Evolutionary conservation across 2,797 vertebrate genomes (phyloP).

Genomic region (Pterois miles): DNA sequence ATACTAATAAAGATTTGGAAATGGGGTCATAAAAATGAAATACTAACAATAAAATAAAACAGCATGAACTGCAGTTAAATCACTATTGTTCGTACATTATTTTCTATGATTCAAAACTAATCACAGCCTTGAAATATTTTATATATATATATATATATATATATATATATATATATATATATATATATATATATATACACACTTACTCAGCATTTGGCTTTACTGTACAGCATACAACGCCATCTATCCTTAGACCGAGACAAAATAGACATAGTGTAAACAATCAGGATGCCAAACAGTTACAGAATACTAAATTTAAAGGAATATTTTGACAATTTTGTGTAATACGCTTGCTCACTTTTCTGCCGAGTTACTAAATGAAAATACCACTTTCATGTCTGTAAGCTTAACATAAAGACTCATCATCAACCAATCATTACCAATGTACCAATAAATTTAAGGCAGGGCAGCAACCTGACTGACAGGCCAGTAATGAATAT

Average conservation of each 20-base stretch:
- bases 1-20: neutral
- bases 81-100: neutral
- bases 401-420: neutral
- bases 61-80: conserved; percentile 3
- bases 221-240: no score
- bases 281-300: neutral
- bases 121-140: neutral
- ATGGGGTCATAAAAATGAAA: conserved; percentile 9
- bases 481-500: conserved; percentile 10
- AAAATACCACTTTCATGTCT: neutral
- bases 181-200: no score
- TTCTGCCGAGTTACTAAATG: neutral
- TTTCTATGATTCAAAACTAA: neutral
- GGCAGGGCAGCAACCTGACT: neutral
- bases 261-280: neutral
- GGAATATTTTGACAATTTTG: no score
- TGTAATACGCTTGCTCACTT: neutral
- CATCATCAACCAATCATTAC: no score
- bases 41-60: conserved; percentile 7
- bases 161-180: no score
- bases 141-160: neutral
- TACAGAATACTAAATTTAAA: no score
- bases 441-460: neutral
- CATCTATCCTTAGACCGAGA: neutral
- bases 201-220: neutral